Evolutionary conservation across 1,140 invertebrate species (phyloP).

Genomic region (Philopotamus ludificatus): DNA sequence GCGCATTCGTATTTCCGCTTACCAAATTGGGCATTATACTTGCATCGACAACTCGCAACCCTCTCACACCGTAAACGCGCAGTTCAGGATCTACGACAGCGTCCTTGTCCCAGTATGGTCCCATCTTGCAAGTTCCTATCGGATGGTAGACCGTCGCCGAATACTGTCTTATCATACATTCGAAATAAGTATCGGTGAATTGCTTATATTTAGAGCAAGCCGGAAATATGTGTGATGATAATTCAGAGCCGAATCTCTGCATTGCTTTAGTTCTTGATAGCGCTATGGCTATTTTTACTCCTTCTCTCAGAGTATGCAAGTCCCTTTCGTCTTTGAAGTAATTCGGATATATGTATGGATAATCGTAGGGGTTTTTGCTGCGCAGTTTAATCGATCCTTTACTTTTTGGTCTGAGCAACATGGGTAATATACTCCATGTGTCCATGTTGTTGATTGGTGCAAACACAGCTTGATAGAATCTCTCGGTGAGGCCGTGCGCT

Average conservation of each 20-base stretch:
- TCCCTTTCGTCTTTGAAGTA: conserved; percentile 82
- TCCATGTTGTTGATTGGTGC: conserved; percentile 75
- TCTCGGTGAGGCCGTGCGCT: conserved; percentile 72
- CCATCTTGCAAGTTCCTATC: conserved; percentile 79
- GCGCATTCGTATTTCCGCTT: conserved; percentile 82
- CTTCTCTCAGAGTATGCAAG: conserved; percentile 77
- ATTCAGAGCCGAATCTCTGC: conserved; percentile 66
- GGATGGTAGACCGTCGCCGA: conserved; percentile 68
- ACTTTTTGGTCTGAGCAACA: conserved; percentile 78
- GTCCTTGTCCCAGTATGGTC: conserved; percentile 75
- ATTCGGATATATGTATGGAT: conserved; percentile 91
- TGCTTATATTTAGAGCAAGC: conserved; percentile 48
- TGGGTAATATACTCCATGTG: conserved; percentile 82
- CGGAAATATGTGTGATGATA: conserved; percentile 63
- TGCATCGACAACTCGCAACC: conserved; percentile 80
- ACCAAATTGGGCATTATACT: conserved; percentile 83
- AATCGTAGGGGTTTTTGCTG: conserved; percentile 82
- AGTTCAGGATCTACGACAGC: conserved; percentile 86
- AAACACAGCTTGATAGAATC: conserved; percentile 68
- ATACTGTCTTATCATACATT: conserved; percentile 61
- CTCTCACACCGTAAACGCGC: conserved; percentile 75
- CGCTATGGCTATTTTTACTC: conserved; percentile 75
- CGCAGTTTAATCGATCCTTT: conserved; percentile 76
- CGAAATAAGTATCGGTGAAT: conserved; percentile 59
- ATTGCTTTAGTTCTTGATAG: conserved; percentile 73